Conservation (phyloP, 2,113 vertebrate species). For the Rhea pennata region DNA sequence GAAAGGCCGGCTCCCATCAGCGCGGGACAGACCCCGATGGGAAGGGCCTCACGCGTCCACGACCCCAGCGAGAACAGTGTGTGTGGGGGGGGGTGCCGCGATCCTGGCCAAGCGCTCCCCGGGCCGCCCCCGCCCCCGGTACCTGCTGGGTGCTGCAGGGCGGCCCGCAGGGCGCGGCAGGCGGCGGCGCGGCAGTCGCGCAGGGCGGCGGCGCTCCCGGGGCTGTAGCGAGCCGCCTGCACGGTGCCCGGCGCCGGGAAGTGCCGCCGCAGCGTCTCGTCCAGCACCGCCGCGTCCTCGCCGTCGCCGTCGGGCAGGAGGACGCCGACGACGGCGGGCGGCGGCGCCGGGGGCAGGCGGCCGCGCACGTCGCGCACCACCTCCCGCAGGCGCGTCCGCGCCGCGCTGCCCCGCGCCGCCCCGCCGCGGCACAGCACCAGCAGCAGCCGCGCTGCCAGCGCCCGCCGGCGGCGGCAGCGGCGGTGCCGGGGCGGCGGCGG, state of each 20-base stretch:
- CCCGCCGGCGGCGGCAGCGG: neutral
- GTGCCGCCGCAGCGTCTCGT: conserved; percentile 1
- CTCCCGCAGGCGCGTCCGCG: conserved; percentile 64
- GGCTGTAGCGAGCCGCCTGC: conserved; percentile 61
- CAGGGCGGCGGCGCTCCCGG: conserved; percentile 6
- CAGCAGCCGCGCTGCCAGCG: neutral
- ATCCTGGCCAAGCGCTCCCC: no score
- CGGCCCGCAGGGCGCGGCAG: conserved; percentile 66
- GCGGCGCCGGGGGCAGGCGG: neutral
- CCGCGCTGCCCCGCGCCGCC: conserved; percentile 20
- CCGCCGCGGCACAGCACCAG: conserved; percentile 67
- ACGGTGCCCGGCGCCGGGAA: conserved; percentile 66
- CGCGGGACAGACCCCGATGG: neutral
- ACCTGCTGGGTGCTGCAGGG: conserved; percentile 41
- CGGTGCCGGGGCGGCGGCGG: neutral
- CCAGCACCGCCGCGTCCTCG: conserved; percentile 24
- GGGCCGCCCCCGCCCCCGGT: neutral
- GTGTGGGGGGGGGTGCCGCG: neutral
- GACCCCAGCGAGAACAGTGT: no score
- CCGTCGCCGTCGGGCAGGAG: neutral
- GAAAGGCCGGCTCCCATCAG: neutral
- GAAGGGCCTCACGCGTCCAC: no score
- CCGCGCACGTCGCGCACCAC: conserved; percentile 72
- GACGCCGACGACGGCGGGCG: conserved; percentile 33
- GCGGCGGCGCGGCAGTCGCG: conserved; percentile 29